Base-by-base conservation (phyloP, 1,140 invertebrate genomes). In the Galleria mellonella region DNA sequence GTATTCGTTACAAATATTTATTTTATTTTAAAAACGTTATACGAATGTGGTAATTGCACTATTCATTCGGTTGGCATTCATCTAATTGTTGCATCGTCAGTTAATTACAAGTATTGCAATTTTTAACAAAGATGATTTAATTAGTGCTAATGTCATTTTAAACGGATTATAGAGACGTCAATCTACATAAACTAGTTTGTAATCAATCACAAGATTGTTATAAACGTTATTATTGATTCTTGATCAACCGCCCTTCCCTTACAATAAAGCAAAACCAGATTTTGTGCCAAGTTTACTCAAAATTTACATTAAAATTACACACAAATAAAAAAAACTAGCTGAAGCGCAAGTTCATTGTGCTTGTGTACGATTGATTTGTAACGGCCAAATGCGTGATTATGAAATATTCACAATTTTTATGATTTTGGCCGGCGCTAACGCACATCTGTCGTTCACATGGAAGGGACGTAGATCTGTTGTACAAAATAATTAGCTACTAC, bases 161-260 rank as follows among this genome's bases (percentile, higher is more conserved):
- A 46, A 50, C 52, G 49, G 38, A 27, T 42, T 29, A 66, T 58
- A 51, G 49, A 60, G 42, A 49, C 53, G 72, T 75, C 74, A 78
- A 65, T 72, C 69, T 57, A 45, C 44, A 41, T 61, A 83, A 83
- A 85, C 79, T 50, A 81, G 82, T 83, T 83, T 78, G 65, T 61
- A 85, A 85, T 85, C 82, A 85, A 85, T 85, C 78, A 85, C 53
- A 77, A 81, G 78, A 79, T 82, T 85, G 79, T 83, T 79, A 66
- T 54, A 60, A 59, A 48, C 54, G 60, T 54, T 66, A 70, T 54
- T 66, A 72, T 66, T 63, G 72, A 65, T 69, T 62, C 69, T 67
- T 72, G 69, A 71, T 72, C 63, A 67, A 73, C 59, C 64, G 76
- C 72, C 73, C 62, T 63, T 74, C 66, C 57, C 49, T 61, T 69